These are phyloP conservation scores for Asteroscopus sphinx DNA, from an alignment of 2,888 invertebrate species.

Conservation along the genomic window DNA sequence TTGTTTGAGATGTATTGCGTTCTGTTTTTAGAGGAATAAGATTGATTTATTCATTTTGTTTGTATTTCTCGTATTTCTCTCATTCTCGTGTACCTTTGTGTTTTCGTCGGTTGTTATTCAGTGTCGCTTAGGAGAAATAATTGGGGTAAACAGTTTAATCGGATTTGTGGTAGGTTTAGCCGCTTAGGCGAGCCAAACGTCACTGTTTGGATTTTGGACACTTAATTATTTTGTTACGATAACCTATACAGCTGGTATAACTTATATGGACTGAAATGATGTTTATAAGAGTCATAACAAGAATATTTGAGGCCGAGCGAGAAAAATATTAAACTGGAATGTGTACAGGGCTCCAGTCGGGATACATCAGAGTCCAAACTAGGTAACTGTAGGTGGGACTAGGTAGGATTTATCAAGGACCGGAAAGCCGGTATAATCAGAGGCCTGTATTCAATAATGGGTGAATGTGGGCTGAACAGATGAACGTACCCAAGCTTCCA, in stretches of 20 bases:
- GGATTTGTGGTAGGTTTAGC: slow-evolving; percentile 19
- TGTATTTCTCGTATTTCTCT: no score
- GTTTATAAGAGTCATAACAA: slow-evolving; percentile 29
- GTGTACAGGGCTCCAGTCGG: slow-evolving; percentile 12
- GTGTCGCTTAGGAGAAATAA: slow-evolving; percentile 6
- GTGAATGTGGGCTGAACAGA: slow-evolving; percentile 35
- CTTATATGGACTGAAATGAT: slow-evolving; percentile 20
- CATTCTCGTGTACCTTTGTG: background rate
- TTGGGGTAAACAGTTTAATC: slow-evolving; percentile 22
- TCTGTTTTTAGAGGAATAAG: no score
- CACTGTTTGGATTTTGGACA: slow-evolving; percentile 7
- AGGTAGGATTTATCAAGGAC: slow-evolving; percentile 15
- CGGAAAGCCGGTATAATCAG: slow-evolving; percentile 11
- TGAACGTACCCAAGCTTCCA: slow-evolving; percentile 11
- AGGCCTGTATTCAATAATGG: slow-evolving; percentile 18
- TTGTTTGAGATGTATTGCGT: background rate
- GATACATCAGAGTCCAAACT: slow-evolving; percentile 15
- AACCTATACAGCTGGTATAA: slow-evolving; percentile 6
- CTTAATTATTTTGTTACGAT: slow-evolving; percentile 21
- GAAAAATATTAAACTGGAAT: slow-evolving; percentile 17
- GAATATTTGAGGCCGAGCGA: slow-evolving; percentile 22
- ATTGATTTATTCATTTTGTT: background rate
- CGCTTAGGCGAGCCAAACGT: slow-evolving; percentile 6
- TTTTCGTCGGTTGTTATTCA: slow-evolving; percentile 1
- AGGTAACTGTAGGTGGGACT: slow-evolving; percentile 4